These are phyloP conservation scores for Chrysopa pallens DNA, from an alignment of 1,140 invertebrate species.

Conservation along the genomic window DNA sequence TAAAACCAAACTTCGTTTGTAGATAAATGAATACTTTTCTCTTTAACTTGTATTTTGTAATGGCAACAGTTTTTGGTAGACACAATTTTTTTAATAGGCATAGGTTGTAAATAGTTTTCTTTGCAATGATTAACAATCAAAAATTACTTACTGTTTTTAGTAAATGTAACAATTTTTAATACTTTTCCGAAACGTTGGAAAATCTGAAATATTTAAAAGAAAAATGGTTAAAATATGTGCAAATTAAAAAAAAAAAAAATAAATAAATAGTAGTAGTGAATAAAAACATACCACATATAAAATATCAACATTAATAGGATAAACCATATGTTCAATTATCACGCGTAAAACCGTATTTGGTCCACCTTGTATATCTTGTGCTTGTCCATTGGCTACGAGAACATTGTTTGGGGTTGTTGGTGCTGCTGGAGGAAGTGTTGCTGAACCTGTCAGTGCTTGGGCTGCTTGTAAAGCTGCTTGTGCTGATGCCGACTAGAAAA, in stretches of 20 bases:
- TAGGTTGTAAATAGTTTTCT: no score
- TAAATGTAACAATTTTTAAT: constrained; percentile 98
- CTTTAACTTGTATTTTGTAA: no score
- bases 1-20: no score
- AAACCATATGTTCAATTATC: constrained; percentile 96
- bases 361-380: constrained; percentile 65
- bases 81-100: no score
- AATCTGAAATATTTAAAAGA: constrained; percentile 36
- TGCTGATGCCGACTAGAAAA: constrained; percentile 41
- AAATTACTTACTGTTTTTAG: constrained; percentile 87
- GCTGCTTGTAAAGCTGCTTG: constrained; percentile 71
- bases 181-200: constrained; percentile 97
- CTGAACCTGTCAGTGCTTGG: constrained; percentile 43
- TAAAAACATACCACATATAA: constrained; percentile 58
- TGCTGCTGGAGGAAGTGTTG: constrained; percentile 11
- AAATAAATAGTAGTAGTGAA: background rate
- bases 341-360: constrained; percentile 93
- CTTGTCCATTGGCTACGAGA: constrained; percentile 28
- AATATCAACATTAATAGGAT: constrained; percentile 93
- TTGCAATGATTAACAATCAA: constrained; percentile 1
- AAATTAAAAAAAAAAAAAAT: constrained; percentile 1
- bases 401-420: constrained; percentile 23
- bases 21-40: no score
- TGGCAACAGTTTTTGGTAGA: no score
- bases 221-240: background rate